Evolutionary conservation across 2,797 vertebrate species (phyloP).

Genomic region (Poecilia gillii): DNA sequence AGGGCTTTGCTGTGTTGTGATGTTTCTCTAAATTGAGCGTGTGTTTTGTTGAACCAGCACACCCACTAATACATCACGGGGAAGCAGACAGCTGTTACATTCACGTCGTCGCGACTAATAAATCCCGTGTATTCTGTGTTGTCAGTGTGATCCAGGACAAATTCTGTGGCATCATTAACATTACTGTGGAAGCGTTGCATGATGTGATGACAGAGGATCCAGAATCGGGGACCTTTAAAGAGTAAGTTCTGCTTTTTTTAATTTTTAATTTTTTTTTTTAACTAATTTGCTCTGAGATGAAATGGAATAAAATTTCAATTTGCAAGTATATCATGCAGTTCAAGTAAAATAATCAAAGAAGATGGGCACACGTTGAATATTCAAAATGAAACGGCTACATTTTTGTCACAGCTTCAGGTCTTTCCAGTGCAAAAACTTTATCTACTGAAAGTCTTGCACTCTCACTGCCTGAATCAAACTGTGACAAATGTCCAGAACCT

Average conservation of each 20-base stretch:
- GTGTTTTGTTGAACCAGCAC: conserved; percentile 8
- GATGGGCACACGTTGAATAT: background rate
- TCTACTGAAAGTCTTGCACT: background rate
- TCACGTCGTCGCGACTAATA: conserved; percentile 21
- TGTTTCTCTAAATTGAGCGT: conserved; percentile 11
- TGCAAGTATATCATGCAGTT: background rate
- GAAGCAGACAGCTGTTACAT: conserved; percentile 8
- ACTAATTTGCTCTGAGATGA: background rate
- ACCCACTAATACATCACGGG: background rate
- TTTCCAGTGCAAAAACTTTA: background rate
- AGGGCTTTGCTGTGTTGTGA: conserved; percentile 2
- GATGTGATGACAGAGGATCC: conserved; percentile 97
- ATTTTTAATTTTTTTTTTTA: background rate
- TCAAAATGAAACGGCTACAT: background rate
- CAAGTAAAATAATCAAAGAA: background rate
- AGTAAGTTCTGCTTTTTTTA: conserved; percentile 81
- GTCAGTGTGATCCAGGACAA: conserved; percentile 95
- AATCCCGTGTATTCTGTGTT: conserved; percentile 50
- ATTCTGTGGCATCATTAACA: conserved; percentile 96
- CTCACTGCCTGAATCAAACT: background rate
- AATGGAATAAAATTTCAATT: background rate
- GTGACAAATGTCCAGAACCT: background rate
- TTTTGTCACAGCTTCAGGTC: background rate
- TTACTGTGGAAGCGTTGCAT: conserved; percentile 94
- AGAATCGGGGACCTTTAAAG: conserved; percentile 92